Base-by-base conservation (phyloP, 2,888 invertebrate genomes). In the Scaptomyza flava region DNA sequence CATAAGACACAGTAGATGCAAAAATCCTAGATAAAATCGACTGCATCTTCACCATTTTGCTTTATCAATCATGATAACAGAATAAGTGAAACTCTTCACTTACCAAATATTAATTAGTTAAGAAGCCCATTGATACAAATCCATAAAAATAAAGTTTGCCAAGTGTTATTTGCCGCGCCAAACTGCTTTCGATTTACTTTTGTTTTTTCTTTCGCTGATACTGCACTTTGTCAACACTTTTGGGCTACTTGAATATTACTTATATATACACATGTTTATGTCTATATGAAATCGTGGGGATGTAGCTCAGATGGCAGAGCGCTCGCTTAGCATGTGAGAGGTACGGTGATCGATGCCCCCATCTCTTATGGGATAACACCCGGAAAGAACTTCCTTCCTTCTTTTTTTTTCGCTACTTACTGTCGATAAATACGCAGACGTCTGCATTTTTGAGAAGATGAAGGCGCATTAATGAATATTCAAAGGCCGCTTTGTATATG, bases 321-420 rank as follows among this genome's bases (percentile, higher is more conserved):
- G 91, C 91, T 91, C 91, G 91, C 91, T 91, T 91, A 91, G 91
- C 91, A 92, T 91, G 91, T 91, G 91, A 91, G 92, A 92, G 92
- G 92, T 92, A 91, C 91, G 91, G 91, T 91, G 91, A 91, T 91
- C 91, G 91, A 91, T 91, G 89, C 91, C 91, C 91, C 90, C 91
- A 91, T 91, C 17, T 17, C 1, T 17, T 17, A 17, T 17, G 17
- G 17, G 17, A 17, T 17, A 17, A 17, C 17, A 17, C 17, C 17
- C 17, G 17, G 17, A 17, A 17, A 17, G 17, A 51, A 52, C 6
- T 34, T 46, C 48, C 46, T 57, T 27, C 27, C 1, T 27, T 27
- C 27, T 6, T 27, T 27, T 66, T 70, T 63, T 54, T 59, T 75
- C 66, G 59, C 50, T 70, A 38, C 42, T 48, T 68, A 33, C 42